Conservation (phyloP, 2,888 invertebrate species). For the Epsilonema sp. region DNA sequence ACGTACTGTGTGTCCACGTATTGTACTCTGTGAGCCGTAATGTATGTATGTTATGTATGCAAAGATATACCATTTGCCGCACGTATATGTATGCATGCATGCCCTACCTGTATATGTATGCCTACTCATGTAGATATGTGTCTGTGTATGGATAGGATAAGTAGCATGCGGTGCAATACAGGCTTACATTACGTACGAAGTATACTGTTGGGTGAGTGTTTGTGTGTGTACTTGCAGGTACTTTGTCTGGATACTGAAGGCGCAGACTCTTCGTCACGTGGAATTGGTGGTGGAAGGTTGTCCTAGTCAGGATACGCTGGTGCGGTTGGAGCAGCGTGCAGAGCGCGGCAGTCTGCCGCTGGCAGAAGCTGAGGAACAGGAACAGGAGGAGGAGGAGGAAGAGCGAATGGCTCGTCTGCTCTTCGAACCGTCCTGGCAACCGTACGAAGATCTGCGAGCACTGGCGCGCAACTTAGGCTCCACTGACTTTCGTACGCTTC, state of each 20-base stretch:
- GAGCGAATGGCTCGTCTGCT: no score
- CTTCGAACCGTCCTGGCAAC: not conserved
- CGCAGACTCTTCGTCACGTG: conserved; percentile 30
- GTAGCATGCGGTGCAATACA: no score
- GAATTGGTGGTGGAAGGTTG: conserved; percentile 33
- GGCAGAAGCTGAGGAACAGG: not conserved
- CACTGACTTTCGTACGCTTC: not conserved
- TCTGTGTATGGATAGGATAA: no score
- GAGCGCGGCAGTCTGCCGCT: not conserved
- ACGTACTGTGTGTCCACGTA: no score
- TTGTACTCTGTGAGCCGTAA: no score
- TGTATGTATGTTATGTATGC: no score
- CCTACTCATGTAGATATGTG: no score
- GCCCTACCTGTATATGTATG: no score
- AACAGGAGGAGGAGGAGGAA: not conserved
- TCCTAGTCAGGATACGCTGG: conserved; percentile 28
- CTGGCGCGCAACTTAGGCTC: not conserved
- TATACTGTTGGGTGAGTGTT: no score
- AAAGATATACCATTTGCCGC: no score
- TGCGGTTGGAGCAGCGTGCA: not conserved
- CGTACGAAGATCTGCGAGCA: not conserved
- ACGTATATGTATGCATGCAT: no score
- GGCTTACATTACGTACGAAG: no score
- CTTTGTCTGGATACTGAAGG: conserved; percentile 35
- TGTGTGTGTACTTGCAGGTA: conserved; percentile 15